Base-by-base conservation (phyloP, 2,797 vertebrate species). In the Anabacerthia variegaticeps region DNA sequence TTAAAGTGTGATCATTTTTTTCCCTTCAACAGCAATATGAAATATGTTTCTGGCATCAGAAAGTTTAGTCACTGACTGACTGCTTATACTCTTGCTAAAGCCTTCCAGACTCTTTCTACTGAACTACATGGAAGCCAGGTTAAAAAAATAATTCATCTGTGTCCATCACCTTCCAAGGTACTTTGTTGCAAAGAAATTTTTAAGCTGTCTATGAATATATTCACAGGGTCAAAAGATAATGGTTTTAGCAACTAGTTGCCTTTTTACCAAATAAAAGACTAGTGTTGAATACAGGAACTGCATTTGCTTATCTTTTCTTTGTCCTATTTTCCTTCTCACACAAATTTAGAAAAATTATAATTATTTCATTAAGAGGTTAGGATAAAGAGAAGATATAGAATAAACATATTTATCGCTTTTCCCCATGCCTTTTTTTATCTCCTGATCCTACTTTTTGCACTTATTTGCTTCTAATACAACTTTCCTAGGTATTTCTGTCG, bases 131-230 rank as follows among this genome's bases (percentile, higher is more conserved):
- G 9, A 77, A 46, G n/a, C 8, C 37, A 19, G 10, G 3, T 6
- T 0, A 3, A 37, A 44, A 51, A 37, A 16, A 16, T 3, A 32
- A 20, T 4, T 17, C 4, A 71, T 6, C 54, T 9, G 9, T 32
- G 44, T 48, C 28, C 28, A 43, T 67, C 43, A 54, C 23, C 15
- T 77, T 36, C 26, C 28, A 55, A 69, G 86, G 65, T 22, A 58
- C 18, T 72, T n/a, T 5, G 4, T 8, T 41, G 36, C 26, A 91
- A 91, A 59, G 16, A 77, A 89, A 43, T 26, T 21, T 28, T 63
- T 85, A 63, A 81, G 59, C 4, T 74, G 13, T 8, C 13, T 75
- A 39, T 9, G 8, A 65, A 88, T 30, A 27, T 28, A 79, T 39
- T 75, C 54, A 71, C 11, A 65, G 15, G 4, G 6, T 63, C 44